Base-by-base conservation (phyloP, 2,797 vertebrate genomes). In the Distichodus sexfasciatus region DNA sequence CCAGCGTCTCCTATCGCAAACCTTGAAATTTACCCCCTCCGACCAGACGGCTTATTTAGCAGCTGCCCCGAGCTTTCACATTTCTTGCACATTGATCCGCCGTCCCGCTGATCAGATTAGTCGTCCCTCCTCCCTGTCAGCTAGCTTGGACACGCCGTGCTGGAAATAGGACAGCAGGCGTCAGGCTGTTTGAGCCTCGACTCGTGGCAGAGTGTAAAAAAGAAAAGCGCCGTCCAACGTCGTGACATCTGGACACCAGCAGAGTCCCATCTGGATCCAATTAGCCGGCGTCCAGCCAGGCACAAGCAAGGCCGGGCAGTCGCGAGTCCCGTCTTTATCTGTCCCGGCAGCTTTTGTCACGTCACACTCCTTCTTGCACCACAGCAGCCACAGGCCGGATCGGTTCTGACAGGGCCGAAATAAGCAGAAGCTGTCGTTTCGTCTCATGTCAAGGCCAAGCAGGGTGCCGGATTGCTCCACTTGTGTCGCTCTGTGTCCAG, bases 1-100 rank as follows among this genome's bases (percentile, higher is more conserved):
- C 28, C 33, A 60, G 23, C 21, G 28, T 35, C 33, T 8, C 15
- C 3, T 28, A 31, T 38, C 12, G 51, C 23, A 46, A 43, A 63
- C n/a, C 47, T n/a, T 17, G 3, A 33, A n/a, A n/a, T 44, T 14
- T 4, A 62, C 51, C n/a, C 33, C 54, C 9, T 5, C 11, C 47
- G 19, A 48, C 21, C 67, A 81, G 66, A 76, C 38, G 9, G 73
- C 11, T 69, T 75, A 62, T 84, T 85, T 79, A 77, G 46, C 67
- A 61, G 54, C 41, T 12, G 31, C 71, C 69, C 81, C 79, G 72
- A 73, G 74, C 76, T 72, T 69, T 65, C 36, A 31, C 48, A n/a
- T n/a, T n/a, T n/a, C n/a, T n/a, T n/a, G n/a, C n/a, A 5, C 77
- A 83, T 79, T 67, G 79, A 87, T 84, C 76, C 46, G 21, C 79